These are phyloP conservation scores for Aporophyla nigra DNA, from an alignment of 2,888 invertebrate species.

Conservation along the genomic window DNA sequence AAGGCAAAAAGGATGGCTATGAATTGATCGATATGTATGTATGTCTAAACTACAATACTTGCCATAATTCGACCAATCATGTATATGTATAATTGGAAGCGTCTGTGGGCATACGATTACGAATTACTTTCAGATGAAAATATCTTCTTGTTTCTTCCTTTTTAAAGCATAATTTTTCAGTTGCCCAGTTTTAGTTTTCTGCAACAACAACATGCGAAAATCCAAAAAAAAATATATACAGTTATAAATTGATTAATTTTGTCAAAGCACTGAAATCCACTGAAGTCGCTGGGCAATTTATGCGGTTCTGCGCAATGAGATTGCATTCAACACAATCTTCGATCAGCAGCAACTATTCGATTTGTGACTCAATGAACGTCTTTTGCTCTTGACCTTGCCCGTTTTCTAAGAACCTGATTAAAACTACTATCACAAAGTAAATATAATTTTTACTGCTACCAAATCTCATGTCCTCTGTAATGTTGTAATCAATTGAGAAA, in stretches of 20 bases:
- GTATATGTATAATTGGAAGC: no score
- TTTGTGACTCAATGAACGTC: slow-evolving; percentile 1
- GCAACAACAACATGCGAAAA: no score
- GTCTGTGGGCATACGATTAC: no score
- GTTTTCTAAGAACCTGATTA: background rate
- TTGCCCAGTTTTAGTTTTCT: no score
- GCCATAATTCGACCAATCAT: no score
- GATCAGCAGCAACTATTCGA: slow-evolving; percentile 10
- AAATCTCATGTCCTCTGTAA: background rate
- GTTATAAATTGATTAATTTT: background rate
- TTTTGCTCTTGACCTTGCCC: background rate
- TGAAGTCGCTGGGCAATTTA: background rate
- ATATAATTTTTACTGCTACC: background rate
- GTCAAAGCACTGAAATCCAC: background rate
- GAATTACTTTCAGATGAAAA: no score
- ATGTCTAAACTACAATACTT: no score
- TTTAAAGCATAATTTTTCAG: no score
- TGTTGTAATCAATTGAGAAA: background rate
- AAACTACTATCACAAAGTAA: background rate
- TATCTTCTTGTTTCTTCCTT: no score
- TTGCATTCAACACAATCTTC: background rate
- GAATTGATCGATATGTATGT: no score
- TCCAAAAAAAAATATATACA: no score
- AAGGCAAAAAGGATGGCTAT: no score
- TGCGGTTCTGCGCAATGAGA: background rate